Conservation (phyloP, 1,140 invertebrate species). For the Lordiphosa collinella region DNA sequence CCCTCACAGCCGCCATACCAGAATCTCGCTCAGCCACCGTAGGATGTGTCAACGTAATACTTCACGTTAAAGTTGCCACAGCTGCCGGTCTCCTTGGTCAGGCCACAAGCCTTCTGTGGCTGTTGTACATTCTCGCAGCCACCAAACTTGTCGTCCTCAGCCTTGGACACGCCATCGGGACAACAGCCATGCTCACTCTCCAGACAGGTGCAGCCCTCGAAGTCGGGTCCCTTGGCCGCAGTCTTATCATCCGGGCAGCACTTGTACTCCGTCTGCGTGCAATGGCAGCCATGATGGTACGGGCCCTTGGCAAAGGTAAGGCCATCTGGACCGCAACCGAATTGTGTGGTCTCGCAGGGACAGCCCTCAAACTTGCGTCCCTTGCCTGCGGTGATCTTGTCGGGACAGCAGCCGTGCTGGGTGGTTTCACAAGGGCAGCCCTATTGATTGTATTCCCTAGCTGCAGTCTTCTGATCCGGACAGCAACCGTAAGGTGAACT, state of each 20-base stretch:
- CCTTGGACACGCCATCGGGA: slow-evolving; percentile 88
- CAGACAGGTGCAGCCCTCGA: slow-evolving; percentile 88
- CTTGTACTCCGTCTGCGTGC: slow-evolving; percentile 87
- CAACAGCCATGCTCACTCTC: slow-evolving; percentile 92
- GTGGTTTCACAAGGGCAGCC: slow-evolving; percentile 93
- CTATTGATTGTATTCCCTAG: slow-evolving; percentile 87
- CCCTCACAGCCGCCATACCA: slow-evolving; percentile 98
- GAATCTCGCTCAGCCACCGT: slow-evolving; percentile 94
- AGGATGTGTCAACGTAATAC: slow-evolving; percentile 93
- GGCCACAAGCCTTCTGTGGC: slow-evolving; percentile 86
- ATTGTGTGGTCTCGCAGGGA: slow-evolving; percentile 91
- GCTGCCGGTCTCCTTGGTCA: slow-evolving; percentile 87
- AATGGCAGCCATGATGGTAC: slow-evolving; percentile 88
- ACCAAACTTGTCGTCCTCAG: slow-evolving; percentile 89
- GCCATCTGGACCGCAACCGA: slow-evolving; percentile 96
- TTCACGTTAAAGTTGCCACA: slow-evolving; percentile 92
- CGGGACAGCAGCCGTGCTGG: slow-evolving; percentile 91
- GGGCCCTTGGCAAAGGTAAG: slow-evolving; percentile 89
- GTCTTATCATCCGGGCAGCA: slow-evolving; percentile 93
- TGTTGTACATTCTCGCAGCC: slow-evolving; percentile 87
- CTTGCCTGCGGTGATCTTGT: slow-evolving; percentile 85
- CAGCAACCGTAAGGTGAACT: slow-evolving; percentile 90
- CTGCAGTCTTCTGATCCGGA: slow-evolving; percentile 90
- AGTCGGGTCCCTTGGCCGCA: slow-evolving; percentile 85
- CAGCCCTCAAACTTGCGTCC: slow-evolving; percentile 90